Conservation (phyloP, 2,797 vertebrate species). For the Periparus ater region DNA sequence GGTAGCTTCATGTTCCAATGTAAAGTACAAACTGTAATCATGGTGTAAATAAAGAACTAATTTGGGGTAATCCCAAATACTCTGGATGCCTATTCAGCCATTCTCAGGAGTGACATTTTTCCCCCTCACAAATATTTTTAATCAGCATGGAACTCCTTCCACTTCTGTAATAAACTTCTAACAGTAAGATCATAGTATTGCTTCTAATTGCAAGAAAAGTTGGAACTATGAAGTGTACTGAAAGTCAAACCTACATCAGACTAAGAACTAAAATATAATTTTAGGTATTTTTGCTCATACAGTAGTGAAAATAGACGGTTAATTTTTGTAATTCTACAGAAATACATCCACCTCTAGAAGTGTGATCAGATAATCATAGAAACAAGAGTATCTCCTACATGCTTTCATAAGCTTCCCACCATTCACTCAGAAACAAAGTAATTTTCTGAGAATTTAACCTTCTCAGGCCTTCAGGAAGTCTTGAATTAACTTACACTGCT, state of each 20-base stretch:
- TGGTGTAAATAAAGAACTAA: not conserved
- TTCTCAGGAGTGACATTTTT: not conserved
- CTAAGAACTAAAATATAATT: not conserved
- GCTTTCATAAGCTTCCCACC: not conserved
- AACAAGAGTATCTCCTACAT: not conserved
- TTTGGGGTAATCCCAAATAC: not conserved
- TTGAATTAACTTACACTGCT: slow-evolving; percentile 89
- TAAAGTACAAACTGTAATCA: not conserved
- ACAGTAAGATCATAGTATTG: not conserved
- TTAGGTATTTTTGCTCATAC: not conserved
- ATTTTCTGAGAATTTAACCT: not conserved
- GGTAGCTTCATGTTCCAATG: not conserved
- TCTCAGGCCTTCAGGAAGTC: not conserved
- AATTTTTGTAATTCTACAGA: not conserved
- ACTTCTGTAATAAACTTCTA: not conserved
- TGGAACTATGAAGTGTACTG: not conserved
- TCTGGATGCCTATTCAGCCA: not conserved
- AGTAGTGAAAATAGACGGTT: not conserved
- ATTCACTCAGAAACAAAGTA: not conserved
- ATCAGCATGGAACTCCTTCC: not conserved
- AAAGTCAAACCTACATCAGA: not conserved
- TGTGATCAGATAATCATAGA: not conserved
- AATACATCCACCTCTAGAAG: not conserved
- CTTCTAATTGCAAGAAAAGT: not conserved
- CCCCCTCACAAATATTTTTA: not conserved